Evolutionary conservation across 1,140 invertebrate species (phyloP), one percentile per base, ranked within the genome.

Genomic region (Plutomurus gul): DNA sequence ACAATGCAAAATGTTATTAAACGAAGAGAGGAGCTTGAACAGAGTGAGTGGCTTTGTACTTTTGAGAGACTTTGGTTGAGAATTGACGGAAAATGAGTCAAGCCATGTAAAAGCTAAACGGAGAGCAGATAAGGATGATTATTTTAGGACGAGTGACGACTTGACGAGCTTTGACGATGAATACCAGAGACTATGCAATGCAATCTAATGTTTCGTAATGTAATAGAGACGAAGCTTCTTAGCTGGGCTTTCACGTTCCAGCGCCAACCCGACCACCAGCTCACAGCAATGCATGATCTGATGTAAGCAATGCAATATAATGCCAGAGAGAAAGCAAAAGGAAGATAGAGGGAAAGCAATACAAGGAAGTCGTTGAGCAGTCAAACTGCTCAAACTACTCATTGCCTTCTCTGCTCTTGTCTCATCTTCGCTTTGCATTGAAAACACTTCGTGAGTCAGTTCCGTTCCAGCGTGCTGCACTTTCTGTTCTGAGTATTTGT

Each of bases 351-450:
- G 47, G 10, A 7, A 36, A 30, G 56, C 56, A 65, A 65, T 30
- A 30, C 10, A 65, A 65, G 56, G 36, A 65, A 65, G 56, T 30
- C 56, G 56, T 65, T 65, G 56, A 65, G 27, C n/a, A 65, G 56
- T 25, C 30, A 65, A 65, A 65, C 56, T 65, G 33, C 51, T 60
- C 51, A 60, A 60, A 60, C 51, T 60, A 43, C 56, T 65, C 56
- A 65, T 65, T 65, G 56, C 56, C 51, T n/a, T n/a, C n/a, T n/a
- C n/a, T n/a, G n/a, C n/a, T 56, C 25, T 56, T 56, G 4, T 27
- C 56, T 65, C 18, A 30, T 65, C 56, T 65, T n/a, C 18, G 30
- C 56, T 65, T 33, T 65, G 56, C 56, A 33, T 30, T 65, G 56
- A n/a, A n/a, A n/a, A n/a, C 56, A 65, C 36, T 27, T 43, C 39